Base-by-base conservation (phyloP, 2,888 invertebrate genomes). In the Macrosoma leucophasiata region DNA sequence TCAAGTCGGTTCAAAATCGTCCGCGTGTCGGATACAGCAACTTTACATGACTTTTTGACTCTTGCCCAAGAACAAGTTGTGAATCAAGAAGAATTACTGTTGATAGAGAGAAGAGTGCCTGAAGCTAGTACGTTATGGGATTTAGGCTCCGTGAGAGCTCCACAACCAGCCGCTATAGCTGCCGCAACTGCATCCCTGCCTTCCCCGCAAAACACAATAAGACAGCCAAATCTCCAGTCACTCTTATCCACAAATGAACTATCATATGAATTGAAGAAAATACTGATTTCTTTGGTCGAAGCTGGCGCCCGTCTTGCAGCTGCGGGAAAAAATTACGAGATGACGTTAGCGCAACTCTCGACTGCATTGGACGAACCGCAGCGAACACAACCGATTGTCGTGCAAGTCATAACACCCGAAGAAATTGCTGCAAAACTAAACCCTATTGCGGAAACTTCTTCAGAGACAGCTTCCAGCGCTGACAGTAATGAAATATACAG, bases 281-380 rank as follows among this genome's bases (percentile, higher is more conserved):
- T 84, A 13, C 43, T 84, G 1, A 84, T 84, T 43, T 81, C 82
- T 1, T 43, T 84, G 11, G 71, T 84, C 14, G 82, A 82, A 57
- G 81, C 79, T 0, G 84, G 84, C 0, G 84, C 84, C 0, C 48
- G 75, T 1, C 53, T 84, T 0, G 84, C 82, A 0, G 81, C 84
- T 0, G 66, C 73, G 0, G 79, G 84, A 0, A 60, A 69, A 2
- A 76, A 77, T 41, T 82, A 78, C 30, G 78, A 79, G 41, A 60
- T 63, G 48, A 67, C 79, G 0, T 36, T 84, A 7, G 66, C 65
- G 0, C 77, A 81, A 29, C 44, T 84, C 0, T 62, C 70, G 0
- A 70, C 78, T 0, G 82, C 82, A 1, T 51, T 84, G 14, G 77
- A 78, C 2, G 74, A 73, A 15, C 79, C 78, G 0, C 62, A 58